Evolutionary conservation across 1,140 invertebrate genomes (phyloP).

Genomic region (Aculops lycopersici): DNA sequence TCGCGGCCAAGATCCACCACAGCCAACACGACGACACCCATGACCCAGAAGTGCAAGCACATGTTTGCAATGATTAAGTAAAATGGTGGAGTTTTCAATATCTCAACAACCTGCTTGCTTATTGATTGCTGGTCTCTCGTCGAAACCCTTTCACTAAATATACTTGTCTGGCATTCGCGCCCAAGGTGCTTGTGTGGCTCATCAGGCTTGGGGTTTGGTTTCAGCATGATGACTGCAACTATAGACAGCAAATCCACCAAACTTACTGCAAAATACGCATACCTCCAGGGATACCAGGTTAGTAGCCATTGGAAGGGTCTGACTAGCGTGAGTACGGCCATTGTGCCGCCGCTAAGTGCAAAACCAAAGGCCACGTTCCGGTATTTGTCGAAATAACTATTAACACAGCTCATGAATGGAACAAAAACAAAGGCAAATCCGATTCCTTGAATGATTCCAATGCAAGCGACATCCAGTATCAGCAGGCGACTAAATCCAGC

Average conservation of each 20-base stretch:
- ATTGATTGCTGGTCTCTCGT: too few relatives aligned
- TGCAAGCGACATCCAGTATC: not conserved
- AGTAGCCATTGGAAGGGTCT: not conserved
- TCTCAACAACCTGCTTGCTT: too few relatives aligned
- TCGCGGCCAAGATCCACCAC: constrained; percentile 11
- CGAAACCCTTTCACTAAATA: too few relatives aligned
- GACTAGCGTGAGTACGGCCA: not conserved
- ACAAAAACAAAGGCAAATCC: not conserved
- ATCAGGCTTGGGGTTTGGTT: too few relatives aligned
- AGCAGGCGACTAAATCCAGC: not conserved
- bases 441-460: not conserved
- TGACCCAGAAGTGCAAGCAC: constrained; percentile 7
- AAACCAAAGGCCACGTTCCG: not conserved
- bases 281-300: not conserved
- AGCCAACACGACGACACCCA: constrained; percentile 9
- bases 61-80: constrained; percentile 5
- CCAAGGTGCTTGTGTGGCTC: too few relatives aligned
- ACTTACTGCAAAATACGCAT: not conserved
- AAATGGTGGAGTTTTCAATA: constrained; percentile 4
- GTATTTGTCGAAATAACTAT: not conserved
- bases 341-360: not conserved
- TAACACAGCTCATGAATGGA: not conserved
- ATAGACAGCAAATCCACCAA: not conserved
- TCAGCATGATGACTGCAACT: not conserved
- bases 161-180: too few relatives aligned